Evolutionary conservation across 2,888 invertebrate genomes (phyloP), one percentile per base, ranked within the genome.

Genomic region (Alentia gelatinosa): DNA sequence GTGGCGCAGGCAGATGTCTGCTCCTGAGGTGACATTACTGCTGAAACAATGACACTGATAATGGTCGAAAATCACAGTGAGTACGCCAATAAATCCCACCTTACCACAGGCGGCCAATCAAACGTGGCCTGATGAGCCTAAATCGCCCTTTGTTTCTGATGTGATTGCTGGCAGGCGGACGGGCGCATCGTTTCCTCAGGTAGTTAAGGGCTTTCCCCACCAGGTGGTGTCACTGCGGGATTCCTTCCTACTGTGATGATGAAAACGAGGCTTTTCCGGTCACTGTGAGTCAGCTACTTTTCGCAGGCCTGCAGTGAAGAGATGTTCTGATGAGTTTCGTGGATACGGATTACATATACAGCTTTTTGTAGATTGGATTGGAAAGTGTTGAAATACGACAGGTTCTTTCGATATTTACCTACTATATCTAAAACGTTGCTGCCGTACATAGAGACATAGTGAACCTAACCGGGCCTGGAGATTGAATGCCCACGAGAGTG

Each of bases 91-190:
- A 86, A 86, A 86, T 86, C 30, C 5, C 19, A 15, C 9, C 19
- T 30, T 42, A 30, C 47, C 42, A 86, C 50, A 33, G 86, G 47
- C 33, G 86, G 86, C 86, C 86, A 86, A 86, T 86, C 47, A 86
- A 15, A 50, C 30, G 33, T 0, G 7, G 30, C 23, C 86, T 33
- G 86, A 50, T 47, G 86, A 86, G 50, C 30, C 86, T 86, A 86
- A 86, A 86, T 86, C 42, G 86, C 47, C 86, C 86, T 86, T 86
- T 86, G 86, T 86, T 50, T 86, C 86, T 19, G 39, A 12, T 4
- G 37, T 79, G 79, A 79, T 79, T 79, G 79, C 35, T 12, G 23
- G 37, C 12, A 19, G 5, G 37, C 79, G 37, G 79, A 4, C 26
- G 37, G 23, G 19, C 37, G 39, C 37, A 39, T 79, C 37, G 79